Base-by-base conservation (phyloP, 2,888 invertebrate genomes). In the Andrena bicolor region DNA sequence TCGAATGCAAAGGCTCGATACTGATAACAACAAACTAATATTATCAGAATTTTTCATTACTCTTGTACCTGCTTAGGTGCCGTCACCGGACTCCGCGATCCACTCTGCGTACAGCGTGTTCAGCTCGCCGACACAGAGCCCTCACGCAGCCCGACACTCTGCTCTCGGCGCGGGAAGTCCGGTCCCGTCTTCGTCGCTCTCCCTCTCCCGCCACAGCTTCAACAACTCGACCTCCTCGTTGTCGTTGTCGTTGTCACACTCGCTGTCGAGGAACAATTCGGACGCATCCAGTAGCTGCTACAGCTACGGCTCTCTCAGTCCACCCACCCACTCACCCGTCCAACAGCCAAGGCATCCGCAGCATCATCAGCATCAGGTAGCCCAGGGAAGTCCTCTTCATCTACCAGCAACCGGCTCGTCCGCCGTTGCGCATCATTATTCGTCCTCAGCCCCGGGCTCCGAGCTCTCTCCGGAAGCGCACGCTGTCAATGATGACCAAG, bases 201-300 rank as follows among this genome's bases (percentile, higher is more conserved):
- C 94, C 13, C 86, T 94, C 5, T 94, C 94, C 0, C 91, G 94
- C 48, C 93, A 94, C 80, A 94, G 94, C 79, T 94, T 94, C 88
- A 94, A 94, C 88, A 94, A 94, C 82, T 94, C 94, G 8, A 93
- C 93, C 0, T 94, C 94, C 1, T 94, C 94, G 8, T 91, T 95
- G 80, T 94, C 94, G 23, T 91, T 94, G n/a, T 94, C 94, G 1
- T 96, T 97, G 90, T 97, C 97, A 71, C 98, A 98, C 53, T 97
- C 97, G 13, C 94, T 98, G 82, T 97, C 97, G 73, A 96, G 98
- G 80, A 98, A 98, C 94, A 98, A 98, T 94, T 98, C 97, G 90
- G 98, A 98, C 93, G 98, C 98, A 2, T 98, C 98, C 80, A 98
- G 98, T 89, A 97, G 98, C 87, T 98, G 98, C 92, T 98, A 98